These are phyloP conservation scores for Lacerta bilineata DNA, from an alignment of 2,797 vertebrate genomes.

Conservation along the genomic window DNA sequence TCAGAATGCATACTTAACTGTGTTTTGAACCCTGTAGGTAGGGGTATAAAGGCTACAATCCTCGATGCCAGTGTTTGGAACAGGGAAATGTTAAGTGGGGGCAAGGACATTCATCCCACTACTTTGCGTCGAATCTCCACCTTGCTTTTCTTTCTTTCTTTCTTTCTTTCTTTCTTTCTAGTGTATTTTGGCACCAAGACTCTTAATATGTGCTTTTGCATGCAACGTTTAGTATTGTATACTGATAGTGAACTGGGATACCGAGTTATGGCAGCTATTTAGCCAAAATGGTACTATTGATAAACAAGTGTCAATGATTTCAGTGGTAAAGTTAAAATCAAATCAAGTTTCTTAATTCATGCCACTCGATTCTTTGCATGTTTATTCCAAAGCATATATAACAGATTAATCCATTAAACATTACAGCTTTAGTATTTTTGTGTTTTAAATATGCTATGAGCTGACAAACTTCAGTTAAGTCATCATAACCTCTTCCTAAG, in stretches of 20 bases:
- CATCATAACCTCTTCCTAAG: no score
- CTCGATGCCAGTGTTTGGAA: background rate
- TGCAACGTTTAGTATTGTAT: background rate
- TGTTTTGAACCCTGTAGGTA: background rate
- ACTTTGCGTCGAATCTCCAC: background rate
- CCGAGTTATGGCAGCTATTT: background rate
- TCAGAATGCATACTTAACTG: background rate
- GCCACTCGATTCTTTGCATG: no score
- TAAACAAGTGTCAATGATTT: background rate
- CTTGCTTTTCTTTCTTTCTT: background rate
- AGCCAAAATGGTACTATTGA: background rate
- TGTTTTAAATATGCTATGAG: no score
- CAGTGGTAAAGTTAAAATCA: no score
- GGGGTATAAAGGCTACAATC: background rate
- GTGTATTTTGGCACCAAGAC: background rate
- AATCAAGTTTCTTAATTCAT: no score
- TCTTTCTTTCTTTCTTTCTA: no score
- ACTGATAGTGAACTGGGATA: no score
- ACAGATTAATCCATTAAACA: no score
- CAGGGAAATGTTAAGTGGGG: background rate
- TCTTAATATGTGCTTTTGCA: background rate
- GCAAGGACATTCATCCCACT: background rate
- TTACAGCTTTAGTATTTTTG: no score
- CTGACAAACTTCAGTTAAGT: no score
- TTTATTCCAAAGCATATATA: no score